phyloP scores from a whole-genome alignment of 1,140 invertebrate species.

The Drosophila albomicans region DNA sequence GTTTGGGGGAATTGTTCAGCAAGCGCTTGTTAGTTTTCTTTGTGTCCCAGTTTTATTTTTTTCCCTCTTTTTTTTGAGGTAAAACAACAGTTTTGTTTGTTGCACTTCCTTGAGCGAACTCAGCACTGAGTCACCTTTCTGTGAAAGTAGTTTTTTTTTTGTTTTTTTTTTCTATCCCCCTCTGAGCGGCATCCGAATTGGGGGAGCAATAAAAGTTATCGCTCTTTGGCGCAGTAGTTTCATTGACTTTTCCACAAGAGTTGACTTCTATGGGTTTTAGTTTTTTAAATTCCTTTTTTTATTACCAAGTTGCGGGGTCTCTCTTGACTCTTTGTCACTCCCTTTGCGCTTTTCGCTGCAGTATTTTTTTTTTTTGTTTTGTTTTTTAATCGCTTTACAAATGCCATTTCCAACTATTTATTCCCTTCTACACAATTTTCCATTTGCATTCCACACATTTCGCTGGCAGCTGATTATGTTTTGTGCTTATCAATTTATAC shows the following conservation, averaged over 20 bases:
- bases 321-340: neutral
- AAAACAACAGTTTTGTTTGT: constrained; percentile 69
- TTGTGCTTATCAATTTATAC: constrained; percentile 39
- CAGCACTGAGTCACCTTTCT: constrained; percentile 22
- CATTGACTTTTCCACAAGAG: constrained; percentile 75
- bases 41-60: constrained; percentile 33
- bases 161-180: neutral
- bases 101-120: constrained; percentile 56
- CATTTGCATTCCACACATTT: constrained; percentile 7
- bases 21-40: constrained; percentile 37
- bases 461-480: constrained; percentile 20
- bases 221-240: constrained; percentile 51
- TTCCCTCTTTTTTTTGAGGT: constrained; percentile 3
- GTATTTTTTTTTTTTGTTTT: neutral
- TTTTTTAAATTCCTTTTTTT: constrained; percentile 35
- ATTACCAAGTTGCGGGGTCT: constrained; percentile 37
- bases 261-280: constrained; percentile 59
- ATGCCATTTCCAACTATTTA: neutral
- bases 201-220: constrained; percentile 40
- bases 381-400: neutral
- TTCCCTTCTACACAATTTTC: neutral
- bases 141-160: neutral
- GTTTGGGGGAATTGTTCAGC: neutral
- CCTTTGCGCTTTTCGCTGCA: neutral
- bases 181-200: neutral